Percentiles rank a stretch among this genome's conserved stretches.
phyloP scores from a whole-genome alignment of 2,113 vertebrate genomes.

The Herpetotheres cachinnans region DNA sequence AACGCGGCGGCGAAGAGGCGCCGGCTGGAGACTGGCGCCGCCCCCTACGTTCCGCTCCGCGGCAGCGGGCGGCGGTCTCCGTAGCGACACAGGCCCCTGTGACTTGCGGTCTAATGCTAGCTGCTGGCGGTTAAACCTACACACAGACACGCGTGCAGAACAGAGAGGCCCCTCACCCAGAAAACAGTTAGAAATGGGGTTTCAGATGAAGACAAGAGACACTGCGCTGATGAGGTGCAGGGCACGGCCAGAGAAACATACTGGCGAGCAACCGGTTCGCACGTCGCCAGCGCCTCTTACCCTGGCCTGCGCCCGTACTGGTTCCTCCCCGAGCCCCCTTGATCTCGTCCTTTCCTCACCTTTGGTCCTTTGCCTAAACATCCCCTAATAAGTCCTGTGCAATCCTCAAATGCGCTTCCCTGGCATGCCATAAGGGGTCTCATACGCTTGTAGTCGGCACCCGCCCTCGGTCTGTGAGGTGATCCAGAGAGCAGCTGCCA shows the following conservation, averaged over 20 bases:
- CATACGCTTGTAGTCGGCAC: background rate
- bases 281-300: background rate
- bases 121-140: background rate
- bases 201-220: background rate
- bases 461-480: too few relatives aligned
- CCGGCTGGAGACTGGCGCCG: background rate
- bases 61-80: background rate
- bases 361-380: background rate
- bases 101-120: background rate
- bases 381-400: too few relatives aligned
- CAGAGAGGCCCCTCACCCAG: background rate
- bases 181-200: background rate
- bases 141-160: background rate
- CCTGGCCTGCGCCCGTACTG: background rate
- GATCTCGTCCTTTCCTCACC: background rate
- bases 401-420: background rate
- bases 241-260: background rate
- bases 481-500: background rate
- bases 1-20: background rate
- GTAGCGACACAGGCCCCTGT: fast-evolving
- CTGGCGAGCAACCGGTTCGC: background rate
- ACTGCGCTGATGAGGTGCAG: background rate
- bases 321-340: background rate
- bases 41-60: background rate
- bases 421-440: too few relatives aligned